Percentiles rank a stretch among this genome's conserved stretches.
Evolutionary conservation across 2,888 invertebrate genomes (phyloP).

Genomic region (Habrosyne pyritoides): DNA sequence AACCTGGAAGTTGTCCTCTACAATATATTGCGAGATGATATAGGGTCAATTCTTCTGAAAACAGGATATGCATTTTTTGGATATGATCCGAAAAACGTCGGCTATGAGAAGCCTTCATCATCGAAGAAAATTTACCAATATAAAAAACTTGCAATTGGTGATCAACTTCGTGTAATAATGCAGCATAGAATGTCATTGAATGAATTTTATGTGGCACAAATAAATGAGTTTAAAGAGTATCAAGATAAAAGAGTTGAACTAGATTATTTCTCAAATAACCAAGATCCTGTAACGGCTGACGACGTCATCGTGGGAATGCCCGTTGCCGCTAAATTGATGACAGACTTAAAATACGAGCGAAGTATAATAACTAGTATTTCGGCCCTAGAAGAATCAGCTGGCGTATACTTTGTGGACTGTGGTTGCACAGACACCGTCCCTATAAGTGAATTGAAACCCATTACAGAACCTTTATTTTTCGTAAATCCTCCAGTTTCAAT

Average conservation of each 20-base stretch:
- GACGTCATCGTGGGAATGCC: not conserved
- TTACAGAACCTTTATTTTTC: not conserved
- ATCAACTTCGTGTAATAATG: not conserved
- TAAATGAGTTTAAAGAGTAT: not conserved
- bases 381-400: not conserved
- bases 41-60: not conserved
- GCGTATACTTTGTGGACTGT: not conserved
- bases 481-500: not conserved
- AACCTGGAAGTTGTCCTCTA: not conserved
- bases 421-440: not conserved
- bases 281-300: not conserved
- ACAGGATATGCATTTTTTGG: not conserved
- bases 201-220: not conserved
- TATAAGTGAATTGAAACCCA: not conserved
- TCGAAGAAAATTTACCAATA: too few species aligned
- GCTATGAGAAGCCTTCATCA: not conserved
- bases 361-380: not conserved
- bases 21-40: slow-evolving; percentile 1
- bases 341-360: not conserved
- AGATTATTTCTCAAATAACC: not conserved
- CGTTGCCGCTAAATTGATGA: not conserved
- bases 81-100: not conserved
- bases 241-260: not conserved
- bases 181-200: not conserved
- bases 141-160: not conserved